Evolutionary conservation across 2,797 vertebrate genomes (phyloP).

Genomic region (Garrulus glandarius): DNA sequence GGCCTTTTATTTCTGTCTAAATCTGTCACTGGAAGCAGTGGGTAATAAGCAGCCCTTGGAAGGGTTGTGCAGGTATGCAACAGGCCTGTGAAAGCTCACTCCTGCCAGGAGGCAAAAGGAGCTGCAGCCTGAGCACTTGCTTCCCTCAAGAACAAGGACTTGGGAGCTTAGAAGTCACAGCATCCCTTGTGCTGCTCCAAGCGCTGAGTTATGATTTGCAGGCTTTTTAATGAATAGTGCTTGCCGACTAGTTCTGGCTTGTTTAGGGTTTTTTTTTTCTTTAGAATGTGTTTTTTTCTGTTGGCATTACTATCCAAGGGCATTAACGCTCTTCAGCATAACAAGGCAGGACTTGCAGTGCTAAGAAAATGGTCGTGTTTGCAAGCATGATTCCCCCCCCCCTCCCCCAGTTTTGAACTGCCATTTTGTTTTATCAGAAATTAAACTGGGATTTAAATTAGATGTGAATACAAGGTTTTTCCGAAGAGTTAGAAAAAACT

Average conservation of each 20-base stretch:
- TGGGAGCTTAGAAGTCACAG: constrained; percentile 12
- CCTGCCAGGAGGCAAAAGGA: background rate
- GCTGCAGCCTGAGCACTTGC: background rate
- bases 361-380: background rate
- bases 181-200: constrained; percentile 12
- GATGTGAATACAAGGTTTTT: background rate
- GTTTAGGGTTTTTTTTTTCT: background rate
- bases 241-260: background rate
- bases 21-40: background rate
- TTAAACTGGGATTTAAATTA: constrained; percentile 17
- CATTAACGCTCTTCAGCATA: background rate
- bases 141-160: background rate
- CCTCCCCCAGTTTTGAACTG: background rate
- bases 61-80: background rate
- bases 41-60: background rate
- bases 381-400: background rate
- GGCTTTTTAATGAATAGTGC: constrained; percentile 3
- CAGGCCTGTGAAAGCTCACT: background rate
- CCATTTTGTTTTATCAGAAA: constrained; percentile 34
- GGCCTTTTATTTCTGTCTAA: background rate
- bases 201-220: background rate
- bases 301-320: background rate
- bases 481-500: background rate
- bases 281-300: background rate
- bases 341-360: background rate